Percentiles rank a stretch among this genome's conserved stretches.
Conservation (phyloP, 2,113 vertebrate species). For the Lycocorax pyrrhopterus region DNA sequence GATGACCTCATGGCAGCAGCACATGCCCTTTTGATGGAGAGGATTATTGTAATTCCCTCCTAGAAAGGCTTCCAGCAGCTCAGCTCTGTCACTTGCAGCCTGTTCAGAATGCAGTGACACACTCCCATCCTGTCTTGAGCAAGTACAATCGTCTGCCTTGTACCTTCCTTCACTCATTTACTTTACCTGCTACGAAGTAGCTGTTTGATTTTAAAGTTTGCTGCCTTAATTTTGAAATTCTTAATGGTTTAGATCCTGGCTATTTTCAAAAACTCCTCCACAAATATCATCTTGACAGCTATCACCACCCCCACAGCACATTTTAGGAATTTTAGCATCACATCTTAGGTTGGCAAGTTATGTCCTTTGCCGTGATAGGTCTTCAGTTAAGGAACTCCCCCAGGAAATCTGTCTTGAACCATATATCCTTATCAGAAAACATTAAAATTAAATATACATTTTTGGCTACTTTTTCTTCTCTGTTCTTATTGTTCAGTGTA, state of each 20-base stretch:
- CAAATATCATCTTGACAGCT: slow-evolving; percentile 56
- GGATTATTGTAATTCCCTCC: slow-evolving; percentile 64
- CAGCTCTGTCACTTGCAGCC: slow-evolving; percentile 53
- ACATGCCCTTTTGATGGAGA: slow-evolving; percentile 42
- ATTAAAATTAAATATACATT: background rate
- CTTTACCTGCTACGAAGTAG: slow-evolving; percentile 7
- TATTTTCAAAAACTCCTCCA: slow-evolving; percentile 56
- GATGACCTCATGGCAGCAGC: slow-evolving; percentile 38
- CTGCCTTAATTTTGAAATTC: background rate
- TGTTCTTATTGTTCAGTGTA: background rate
- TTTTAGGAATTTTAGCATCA: slow-evolving; percentile 53
- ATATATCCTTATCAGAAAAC: background rate
- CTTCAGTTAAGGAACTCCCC: slow-evolving; percentile 41
- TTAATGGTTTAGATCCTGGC: slow-evolving; percentile 22
- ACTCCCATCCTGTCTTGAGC: background rate
- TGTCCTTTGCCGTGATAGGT: slow-evolving; percentile 44
- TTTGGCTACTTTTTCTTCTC: background rate
- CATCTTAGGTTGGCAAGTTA: slow-evolving; percentile 41
- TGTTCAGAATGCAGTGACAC: background rate
- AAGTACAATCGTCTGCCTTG: background rate
- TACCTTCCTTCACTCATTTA: background rate
- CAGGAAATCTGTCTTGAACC: slow-evolving; percentile 50
- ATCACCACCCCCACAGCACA: slow-evolving; percentile 32
- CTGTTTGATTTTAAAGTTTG: slow-evolving; percentile 41
- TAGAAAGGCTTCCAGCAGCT: slow-evolving; percentile 48